Evolutionary conservation across 1,140 invertebrate species (phyloP).

Genomic region (Bombus affinis): DNA sequence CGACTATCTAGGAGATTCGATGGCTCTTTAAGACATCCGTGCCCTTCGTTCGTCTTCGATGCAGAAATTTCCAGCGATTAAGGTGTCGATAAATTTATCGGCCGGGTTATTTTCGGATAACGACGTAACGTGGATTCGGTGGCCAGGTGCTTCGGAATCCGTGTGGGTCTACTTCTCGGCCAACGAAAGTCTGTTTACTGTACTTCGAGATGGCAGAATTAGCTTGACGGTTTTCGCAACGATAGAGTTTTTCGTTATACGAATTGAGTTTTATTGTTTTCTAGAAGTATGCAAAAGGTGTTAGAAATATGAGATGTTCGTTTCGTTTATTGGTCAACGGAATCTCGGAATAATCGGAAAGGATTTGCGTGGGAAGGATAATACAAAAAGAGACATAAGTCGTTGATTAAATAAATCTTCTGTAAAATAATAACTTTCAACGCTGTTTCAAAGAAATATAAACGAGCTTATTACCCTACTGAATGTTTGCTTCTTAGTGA

Average conservation of each 20-base stretch:
- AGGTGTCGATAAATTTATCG: neutral
- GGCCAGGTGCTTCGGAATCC: neutral
- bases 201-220: neutral
- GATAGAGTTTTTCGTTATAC: too few relatives aligned
- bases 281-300: too few relatives aligned
- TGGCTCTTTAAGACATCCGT: neutral
- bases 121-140: neutral
- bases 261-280: too few relatives aligned
- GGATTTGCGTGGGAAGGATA: neutral
- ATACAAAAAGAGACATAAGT: neutral
- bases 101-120: neutral
- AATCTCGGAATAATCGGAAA: too few relatives aligned
- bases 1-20: neutral
- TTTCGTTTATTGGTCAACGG: too few relatives aligned
- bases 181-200: too few relatives aligned
- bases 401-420: neutral
- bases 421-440: neutral
- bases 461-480: neutral
- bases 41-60: too few relatives aligned
- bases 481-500: neutral
- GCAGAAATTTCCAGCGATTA: slow-evolving; percentile 8
- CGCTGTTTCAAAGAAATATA: neutral
- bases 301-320: too few relatives aligned
- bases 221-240: too few relatives aligned
- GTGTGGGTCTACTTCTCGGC: too few relatives aligned